These are phyloP conservation scores for Saccopteryx leptura DNA, from an alignment of 2,113 vertebrate genomes.

Conservation along the genomic window DNA sequence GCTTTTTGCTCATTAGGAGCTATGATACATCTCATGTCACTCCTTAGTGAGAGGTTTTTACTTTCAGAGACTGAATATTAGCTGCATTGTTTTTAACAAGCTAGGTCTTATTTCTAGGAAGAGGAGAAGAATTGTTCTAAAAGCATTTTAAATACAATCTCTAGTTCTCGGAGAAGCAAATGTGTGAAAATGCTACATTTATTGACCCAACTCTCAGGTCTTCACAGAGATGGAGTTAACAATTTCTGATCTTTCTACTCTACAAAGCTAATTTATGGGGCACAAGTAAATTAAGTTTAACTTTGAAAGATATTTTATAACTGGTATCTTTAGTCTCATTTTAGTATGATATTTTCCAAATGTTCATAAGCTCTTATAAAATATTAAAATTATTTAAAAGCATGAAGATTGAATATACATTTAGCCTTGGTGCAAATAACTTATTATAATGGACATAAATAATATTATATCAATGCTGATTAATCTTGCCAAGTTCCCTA, in stretches of 20 bases:
- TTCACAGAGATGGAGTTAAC: not conserved
- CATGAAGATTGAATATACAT: not conserved
- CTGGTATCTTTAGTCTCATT: not conserved
- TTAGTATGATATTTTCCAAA: not conserved
- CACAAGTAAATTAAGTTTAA: conserved; percentile 42
- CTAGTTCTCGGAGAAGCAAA: conserved; percentile 43
- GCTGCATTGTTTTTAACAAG: conserved; percentile 31
- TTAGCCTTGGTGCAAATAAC: not conserved
- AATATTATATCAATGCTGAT: not conserved
- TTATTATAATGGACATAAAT: not conserved
- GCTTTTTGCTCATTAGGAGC: conserved; percentile 28
- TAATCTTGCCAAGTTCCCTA: conserved; percentile 37
- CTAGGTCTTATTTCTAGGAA: conserved; percentile 20
- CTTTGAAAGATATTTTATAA: conserved; percentile 30
- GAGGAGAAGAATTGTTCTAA: conserved; percentile 28
- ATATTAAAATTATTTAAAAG: conserved; percentile 7
- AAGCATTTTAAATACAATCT: conserved; percentile 43
- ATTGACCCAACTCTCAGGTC: conserved; percentile 28
- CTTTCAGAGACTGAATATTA: conserved; percentile 47
- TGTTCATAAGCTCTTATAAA: not conserved
- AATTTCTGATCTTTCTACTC: conserved; percentile 22
- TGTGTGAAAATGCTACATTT: conserved; percentile 41
- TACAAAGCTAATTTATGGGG: not conserved
- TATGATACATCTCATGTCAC: not conserved
- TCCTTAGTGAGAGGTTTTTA: conserved; percentile 19